Evolutionary conservation across 2,888 invertebrate genomes (phyloP).

Genomic region (Halictus quadricinctus): DNA sequence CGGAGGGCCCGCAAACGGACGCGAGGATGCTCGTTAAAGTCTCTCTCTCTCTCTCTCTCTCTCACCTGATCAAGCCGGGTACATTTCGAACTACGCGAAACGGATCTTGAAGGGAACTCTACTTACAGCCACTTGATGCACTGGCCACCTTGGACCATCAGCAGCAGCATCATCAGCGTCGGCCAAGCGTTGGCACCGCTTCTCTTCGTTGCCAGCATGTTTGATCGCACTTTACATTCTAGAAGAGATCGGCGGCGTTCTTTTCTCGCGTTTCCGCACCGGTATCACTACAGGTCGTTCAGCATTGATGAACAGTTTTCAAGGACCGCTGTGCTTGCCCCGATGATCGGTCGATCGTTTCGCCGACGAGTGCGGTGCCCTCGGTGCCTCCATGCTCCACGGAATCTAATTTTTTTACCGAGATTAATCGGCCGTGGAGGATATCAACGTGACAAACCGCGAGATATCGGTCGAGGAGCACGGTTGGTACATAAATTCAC

Average conservation of each 20-base stretch:
- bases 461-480: not conserved
- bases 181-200: constrained; percentile 64
- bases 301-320: constrained; percentile 2
- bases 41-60: too few species aligned
- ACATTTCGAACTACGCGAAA: not conserved
- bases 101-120: constrained; percentile 12
- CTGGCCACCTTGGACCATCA: constrained; percentile 73
- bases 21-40: constrained; percentile 65
- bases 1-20: constrained; percentile 48
- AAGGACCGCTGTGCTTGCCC: constrained; percentile 34
- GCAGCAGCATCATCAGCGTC: constrained; percentile 69
- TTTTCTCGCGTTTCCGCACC: constrained; percentile 6
- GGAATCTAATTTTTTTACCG: not conserved
- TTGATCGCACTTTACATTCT: constrained; percentile 72
- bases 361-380: constrained; percentile 9
- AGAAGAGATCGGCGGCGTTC: constrained; percentile 57
- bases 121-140: constrained; percentile 82
- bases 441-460: not conserved
- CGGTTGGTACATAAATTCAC: constrained; percentile 2
- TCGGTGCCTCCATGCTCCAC: constrained; percentile 18
- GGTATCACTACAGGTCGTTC: not conserved
- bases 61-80: constrained; percentile 7
- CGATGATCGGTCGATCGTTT: constrained; percentile 43
- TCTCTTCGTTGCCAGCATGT: constrained; percentile 73
- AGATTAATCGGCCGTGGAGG: not conserved